Conservation (phyloP, 1,140 invertebrate species). For the Phocides pigmalion region DNA sequence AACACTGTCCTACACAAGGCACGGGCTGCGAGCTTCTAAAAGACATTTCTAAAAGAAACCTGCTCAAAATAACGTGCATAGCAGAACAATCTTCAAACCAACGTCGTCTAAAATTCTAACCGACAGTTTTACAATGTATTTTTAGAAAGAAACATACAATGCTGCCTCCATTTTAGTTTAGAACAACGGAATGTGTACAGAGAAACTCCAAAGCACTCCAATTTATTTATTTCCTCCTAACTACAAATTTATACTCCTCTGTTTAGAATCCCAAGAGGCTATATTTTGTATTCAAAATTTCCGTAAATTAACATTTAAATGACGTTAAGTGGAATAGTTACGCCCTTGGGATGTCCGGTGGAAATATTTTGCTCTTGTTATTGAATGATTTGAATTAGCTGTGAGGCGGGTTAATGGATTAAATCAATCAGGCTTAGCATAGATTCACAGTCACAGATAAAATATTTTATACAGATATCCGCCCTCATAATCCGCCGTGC, state of each 20-base stretch:
- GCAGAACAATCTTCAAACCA: too few relatives aligned
- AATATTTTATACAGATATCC: neutral
- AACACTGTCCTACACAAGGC: too few relatives aligned
- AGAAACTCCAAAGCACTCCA: neutral
- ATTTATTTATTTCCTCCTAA: constrained; percentile 5
- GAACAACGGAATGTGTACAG: neutral
- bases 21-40: too few relatives aligned
- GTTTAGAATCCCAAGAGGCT: constrained; percentile 6
- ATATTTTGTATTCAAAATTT: constrained; percentile 24
- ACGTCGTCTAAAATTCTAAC: too few relatives aligned
- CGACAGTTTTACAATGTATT: too few relatives aligned
- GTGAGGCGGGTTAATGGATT: neutral
- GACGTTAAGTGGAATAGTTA: constrained; percentile 25
- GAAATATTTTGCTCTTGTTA: neutral
- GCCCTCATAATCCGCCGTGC: too few relatives aligned
- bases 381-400: constrained; percentile 10
- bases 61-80: neutral
- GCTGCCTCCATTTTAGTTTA: neutral
- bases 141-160: constrained; percentile 5
- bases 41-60: too few relatives aligned
- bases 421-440: neutral
- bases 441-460: neutral
- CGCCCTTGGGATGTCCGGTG: neutral
- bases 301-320: constrained; percentile 27
- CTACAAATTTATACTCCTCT: constrained; percentile 8